Evolutionary conservation across 2,113 vertebrate genomes (phyloP), one percentile per base, ranked within the genome.

Genomic region (Blennius ocellaris): DNA sequence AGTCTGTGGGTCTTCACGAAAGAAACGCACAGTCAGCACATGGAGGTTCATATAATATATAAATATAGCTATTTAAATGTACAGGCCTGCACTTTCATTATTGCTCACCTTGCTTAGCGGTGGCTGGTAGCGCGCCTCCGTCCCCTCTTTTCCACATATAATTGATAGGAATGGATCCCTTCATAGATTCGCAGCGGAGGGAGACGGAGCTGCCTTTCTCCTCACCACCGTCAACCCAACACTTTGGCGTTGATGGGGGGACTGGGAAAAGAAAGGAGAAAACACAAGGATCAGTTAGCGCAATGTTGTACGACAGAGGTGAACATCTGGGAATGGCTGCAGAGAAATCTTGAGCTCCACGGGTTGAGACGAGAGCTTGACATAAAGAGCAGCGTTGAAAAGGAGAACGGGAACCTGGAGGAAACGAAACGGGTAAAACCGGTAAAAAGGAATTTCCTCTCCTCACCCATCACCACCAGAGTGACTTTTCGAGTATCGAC

Each of bases 381-480:
- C 12, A 41, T 74, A 86, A 71, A 81, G 21, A 52, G 36, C 16
- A 21, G 8, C 47, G 21, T 64, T 39, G 47, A 39, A 45, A 50
- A 41, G 17, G 15, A 36, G n/a, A 57, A 55, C 0, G 16, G 52
- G 59, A 65, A 21, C 37, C 2, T 3, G 14, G 67, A 69, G 61
- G 30, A 49, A 82, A 11, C 10, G 21, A 9, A 92, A 90, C 90
- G 63, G 73, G 87, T 77, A 61, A 52, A 76, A 93, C 88, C 52
- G 21, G 88, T 75, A 40, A 72, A 87, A 87, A 70, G 49, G 57
- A 66, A 78, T 63, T 51, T 7, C 21, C 21, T 30, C 1, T 86
- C 10, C 93, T 87, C 90, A 99, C 96, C 96, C 92, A 95, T 83
- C 17, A 98, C 96, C 0, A 93, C 92, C 66, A 98, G 76, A 0